A percentile compares a stretch with the other conserved stretches of the same genome.
These are phyloP conservation scores for Aphidius colemani DNA, from an alignment of 2,888 invertebrate genomes.

Conservation along the genomic window DNA sequence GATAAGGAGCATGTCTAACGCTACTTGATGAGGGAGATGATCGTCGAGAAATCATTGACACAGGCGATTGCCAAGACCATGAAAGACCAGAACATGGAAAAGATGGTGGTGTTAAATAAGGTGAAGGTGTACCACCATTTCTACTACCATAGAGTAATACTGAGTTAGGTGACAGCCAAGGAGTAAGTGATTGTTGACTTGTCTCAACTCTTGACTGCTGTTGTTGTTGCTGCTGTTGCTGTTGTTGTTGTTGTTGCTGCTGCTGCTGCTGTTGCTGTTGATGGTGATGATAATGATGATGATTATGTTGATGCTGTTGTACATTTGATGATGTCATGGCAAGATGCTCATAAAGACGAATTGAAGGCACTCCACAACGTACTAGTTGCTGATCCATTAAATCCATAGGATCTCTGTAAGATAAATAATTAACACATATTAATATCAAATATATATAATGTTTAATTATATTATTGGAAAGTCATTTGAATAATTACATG, in stretches of 20 bases:
- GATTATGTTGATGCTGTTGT: conserved; percentile 35
- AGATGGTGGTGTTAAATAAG: conserved; percentile 45
- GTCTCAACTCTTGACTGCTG: conserved; percentile 37
- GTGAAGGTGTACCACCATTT: conserved; percentile 45
- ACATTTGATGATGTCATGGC: conserved; percentile 49
- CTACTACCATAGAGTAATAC: conserved; percentile 52
- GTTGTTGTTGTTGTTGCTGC: conserved; percentile 40
- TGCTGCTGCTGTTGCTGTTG: conserved; percentile 37
- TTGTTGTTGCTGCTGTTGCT: conserved; percentile 38
- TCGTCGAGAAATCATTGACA: conserved; percentile 51
- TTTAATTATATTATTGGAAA: background rate
- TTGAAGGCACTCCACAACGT: conserved; percentile 56
- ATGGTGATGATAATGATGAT: conserved; percentile 37
- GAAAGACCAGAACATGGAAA: conserved; percentile 48
- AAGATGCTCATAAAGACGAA: conserved; percentile 55
- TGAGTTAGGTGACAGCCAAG: conserved; percentile 51
- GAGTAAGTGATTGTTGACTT: conserved; percentile 38
- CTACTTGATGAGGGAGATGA: conserved; percentile 58
- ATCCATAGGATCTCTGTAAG: conserved; percentile 57
- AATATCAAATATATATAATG: conserved; percentile 2
- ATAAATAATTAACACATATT: background rate
- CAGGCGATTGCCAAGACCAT: conserved; percentile 55
- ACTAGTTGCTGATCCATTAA: conserved; percentile 58
- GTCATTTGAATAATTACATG: conserved; percentile 17
- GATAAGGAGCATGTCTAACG: conserved; percentile 46